A percentile compares a stretch with the other conserved stretches of the same genome.
Conservation (phyloP, 2,888 invertebrate species). For the Aspidapion aeneum region DNA sequence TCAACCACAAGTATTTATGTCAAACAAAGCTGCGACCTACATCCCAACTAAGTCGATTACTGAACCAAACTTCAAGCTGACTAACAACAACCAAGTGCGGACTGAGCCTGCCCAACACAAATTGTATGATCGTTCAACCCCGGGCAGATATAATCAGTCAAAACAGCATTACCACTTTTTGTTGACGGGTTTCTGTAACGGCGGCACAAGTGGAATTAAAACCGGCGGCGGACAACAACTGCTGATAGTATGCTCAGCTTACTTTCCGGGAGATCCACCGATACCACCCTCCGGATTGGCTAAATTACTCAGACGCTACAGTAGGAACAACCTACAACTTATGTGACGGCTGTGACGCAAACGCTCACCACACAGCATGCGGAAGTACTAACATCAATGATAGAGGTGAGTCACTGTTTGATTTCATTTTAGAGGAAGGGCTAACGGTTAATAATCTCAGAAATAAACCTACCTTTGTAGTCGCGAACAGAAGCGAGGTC, state of each 20-base stretch:
- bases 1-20: neutral
- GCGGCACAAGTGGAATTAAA: neutral
- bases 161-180: neutral
- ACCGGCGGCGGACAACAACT: neutral
- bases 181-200: neutral
- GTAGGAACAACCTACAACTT: constrained; percentile 1
- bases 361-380: constrained; percentile 17
- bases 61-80: neutral
- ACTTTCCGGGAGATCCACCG: constrained; percentile 7
- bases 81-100: neutral
- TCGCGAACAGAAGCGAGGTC: constrained; percentile 12
- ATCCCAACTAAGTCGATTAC: neutral
- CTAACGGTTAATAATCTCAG: constrained; percentile 14
- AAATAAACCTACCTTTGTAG: constrained; percentile 18
- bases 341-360: constrained; percentile 16
- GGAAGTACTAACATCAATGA: constrained; percentile 15
- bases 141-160: neutral
- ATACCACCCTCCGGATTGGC: neutral
- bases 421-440: constrained; percentile 12
- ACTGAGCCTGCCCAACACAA: neutral
- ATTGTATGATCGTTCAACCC: neutral
- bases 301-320: neutral
- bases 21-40: neutral
- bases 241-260: constrained; percentile 3
- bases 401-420: constrained; percentile 18